A percentile compares a stretch with the other conserved stretches of the same genome.
phyloP scores from a whole-genome alignment of 2,797 vertebrate species.

The Crenichthys baileyi region DNA sequence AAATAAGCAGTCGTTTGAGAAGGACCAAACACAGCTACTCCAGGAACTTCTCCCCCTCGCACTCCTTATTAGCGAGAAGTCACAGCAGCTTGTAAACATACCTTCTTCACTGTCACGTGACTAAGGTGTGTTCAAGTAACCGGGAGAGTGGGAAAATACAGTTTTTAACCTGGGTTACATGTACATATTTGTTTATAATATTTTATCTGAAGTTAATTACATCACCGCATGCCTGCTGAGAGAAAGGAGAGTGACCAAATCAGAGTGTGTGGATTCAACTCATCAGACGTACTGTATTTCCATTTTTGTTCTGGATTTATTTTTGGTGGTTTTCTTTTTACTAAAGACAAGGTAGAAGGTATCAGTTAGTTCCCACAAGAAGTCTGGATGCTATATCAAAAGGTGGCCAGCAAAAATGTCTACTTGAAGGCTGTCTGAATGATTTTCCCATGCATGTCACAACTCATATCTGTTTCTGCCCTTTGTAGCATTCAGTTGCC shows the following conservation, averaged over 20 bases:
- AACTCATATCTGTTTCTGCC: slow-evolving; percentile 48
- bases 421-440: slow-evolving; percentile 20
- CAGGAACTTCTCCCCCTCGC: too few relatives aligned
- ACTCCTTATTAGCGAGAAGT: too few relatives aligned
- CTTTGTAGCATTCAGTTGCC: slow-evolving; percentile 64
- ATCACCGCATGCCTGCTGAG: slow-evolving; percentile 81
- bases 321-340: slow-evolving; percentile 42
- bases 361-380: slow-evolving; percentile 25
- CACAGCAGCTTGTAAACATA: too few relatives aligned
- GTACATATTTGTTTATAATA: slow-evolving; percentile 70
- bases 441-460: slow-evolving; percentile 46
- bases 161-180: too few relatives aligned
- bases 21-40: too few relatives aligned
- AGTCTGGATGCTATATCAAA: slow-evolving; percentile 25
- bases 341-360: slow-evolving; percentile 42
- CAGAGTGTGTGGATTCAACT: slow-evolving; percentile 53
- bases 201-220: slow-evolving; percentile 72
- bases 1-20: too few relatives aligned
- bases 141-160: too few relatives aligned
- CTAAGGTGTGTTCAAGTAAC: too few relatives aligned
- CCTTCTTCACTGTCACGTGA: too few relatives aligned
- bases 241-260: slow-evolving; percentile 61
- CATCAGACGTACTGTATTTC: slow-evolving; percentile 37
- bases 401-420: slow-evolving; percentile 4
- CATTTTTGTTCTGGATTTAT: slow-evolving; percentile 58